Conservation (phyloP, 2,888 invertebrate genomes). For the Dryocosmus kuriphilus region DNA sequence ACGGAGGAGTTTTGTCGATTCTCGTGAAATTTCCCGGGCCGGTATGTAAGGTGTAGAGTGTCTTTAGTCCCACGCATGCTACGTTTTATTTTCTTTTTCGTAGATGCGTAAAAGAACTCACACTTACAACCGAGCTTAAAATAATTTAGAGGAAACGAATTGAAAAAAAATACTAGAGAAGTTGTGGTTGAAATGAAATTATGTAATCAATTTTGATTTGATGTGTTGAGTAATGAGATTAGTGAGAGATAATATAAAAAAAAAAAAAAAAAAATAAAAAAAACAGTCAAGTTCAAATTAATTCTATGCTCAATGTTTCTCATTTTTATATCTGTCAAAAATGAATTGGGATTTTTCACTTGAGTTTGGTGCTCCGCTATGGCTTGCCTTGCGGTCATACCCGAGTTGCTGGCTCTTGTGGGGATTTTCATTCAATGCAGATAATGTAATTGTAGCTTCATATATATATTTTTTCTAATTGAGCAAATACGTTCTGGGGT, state of each 20-base stretch:
- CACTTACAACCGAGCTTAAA: not conserved
- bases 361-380: slow-evolving; percentile 39
- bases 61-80: slow-evolving; percentile 39
- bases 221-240: not conserved
- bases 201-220: not conserved
- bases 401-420: slow-evolving; percentile 39
- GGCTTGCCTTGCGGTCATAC: slow-evolving; percentile 42
- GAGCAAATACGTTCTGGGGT: slow-evolving; percentile 40
- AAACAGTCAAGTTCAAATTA: not conserved
- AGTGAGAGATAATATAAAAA: too few relatives aligned
- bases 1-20: slow-evolving; percentile 21
- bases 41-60: not conserved
- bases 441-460: slow-evolving; percentile 8
- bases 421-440: slow-evolving; percentile 22
- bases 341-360: slow-evolving; percentile 34
- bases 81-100: slow-evolving; percentile 23
- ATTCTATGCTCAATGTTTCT: not conserved
- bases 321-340: slow-evolving; percentile 22
- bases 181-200: not conserved
- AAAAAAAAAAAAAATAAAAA: too few relatives aligned
- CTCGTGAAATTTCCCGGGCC: not conserved
- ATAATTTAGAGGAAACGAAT: not conserved
- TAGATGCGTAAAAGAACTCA: slow-evolving; percentile 8
- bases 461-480: slow-evolving; percentile 16
- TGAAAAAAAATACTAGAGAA: not conserved